These are phyloP conservation scores for Chorisops tibialis DNA, from an alignment of 2,888 invertebrate genomes.

Conservation along the genomic window DNA sequence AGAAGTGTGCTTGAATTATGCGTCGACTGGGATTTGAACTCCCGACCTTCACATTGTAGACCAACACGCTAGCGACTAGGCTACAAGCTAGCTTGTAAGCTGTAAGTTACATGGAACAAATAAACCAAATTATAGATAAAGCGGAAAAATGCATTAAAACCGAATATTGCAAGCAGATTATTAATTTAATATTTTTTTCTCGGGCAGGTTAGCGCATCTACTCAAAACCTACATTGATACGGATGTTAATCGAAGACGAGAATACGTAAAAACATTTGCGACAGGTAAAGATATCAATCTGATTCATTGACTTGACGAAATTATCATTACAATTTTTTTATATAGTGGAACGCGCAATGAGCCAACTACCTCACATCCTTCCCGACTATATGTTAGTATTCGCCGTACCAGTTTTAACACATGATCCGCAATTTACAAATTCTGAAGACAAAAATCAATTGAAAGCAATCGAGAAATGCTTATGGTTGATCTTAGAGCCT, in stretches of 20 bases:
- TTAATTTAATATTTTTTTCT: too few species aligned
- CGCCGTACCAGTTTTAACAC: conserved; percentile 93
- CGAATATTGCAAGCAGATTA: too few species aligned
- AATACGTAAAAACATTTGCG: conserved; percentile 82
- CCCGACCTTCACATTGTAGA: too few species aligned
- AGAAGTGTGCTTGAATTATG: too few species aligned
- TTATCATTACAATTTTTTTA: conserved; percentile 23
- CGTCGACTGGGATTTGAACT: too few species aligned
- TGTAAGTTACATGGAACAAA: too few species aligned
- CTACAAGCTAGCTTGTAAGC: too few species aligned
- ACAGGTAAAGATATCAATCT: conserved; percentile 51
- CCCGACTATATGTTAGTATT: conserved; percentile 98
- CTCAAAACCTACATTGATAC: conserved; percentile 80
- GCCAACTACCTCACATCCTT: conserved; percentile 81
- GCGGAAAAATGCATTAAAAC: too few species aligned
- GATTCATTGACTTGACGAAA: background rate
- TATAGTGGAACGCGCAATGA: conserved; percentile 64
- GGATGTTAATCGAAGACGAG: conserved; percentile 85
- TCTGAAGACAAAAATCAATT: conserved; percentile 74
- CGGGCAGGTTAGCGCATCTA: conserved; percentile 45
- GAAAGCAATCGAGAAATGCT: conserved; percentile 76
- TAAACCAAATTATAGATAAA: too few species aligned
- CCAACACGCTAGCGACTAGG: too few species aligned
- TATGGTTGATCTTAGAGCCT: conserved; percentile 94
- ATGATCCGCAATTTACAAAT: conserved; percentile 79